These are phyloP conservation scores for Zeus faber DNA, from an alignment of 2,113 vertebrate species.

Conservation along the genomic window DNA sequence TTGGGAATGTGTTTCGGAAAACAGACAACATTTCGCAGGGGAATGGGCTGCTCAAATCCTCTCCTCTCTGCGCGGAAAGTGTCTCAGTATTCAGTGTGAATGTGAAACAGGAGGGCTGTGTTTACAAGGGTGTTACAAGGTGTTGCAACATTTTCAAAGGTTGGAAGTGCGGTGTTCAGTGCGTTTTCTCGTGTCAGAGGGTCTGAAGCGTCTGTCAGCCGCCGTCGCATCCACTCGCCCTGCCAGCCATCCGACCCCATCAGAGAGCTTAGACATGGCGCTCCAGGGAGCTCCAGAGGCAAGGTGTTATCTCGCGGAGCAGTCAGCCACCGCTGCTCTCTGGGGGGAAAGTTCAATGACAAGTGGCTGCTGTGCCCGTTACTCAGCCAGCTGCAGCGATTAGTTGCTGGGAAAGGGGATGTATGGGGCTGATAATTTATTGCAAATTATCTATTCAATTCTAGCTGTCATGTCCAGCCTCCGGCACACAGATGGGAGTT, in stretches of 20 bases:
- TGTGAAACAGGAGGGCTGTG: too few relatives aligned
- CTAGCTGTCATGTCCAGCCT: neutral
- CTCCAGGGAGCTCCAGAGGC: neutral
- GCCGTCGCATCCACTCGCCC: too few relatives aligned
- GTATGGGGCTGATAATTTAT: constrained; percentile 24
- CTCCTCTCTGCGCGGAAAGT: too few relatives aligned
- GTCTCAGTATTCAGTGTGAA: too few relatives aligned
- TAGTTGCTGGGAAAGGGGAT: constrained; percentile 18
- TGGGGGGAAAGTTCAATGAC: constrained; percentile 27
- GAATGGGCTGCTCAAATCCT: too few relatives aligned
- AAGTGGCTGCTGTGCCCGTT: constrained; percentile 22
- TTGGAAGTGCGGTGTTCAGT: too few relatives aligned
- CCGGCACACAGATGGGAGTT: too few relatives aligned
- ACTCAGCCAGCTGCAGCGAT: constrained; percentile 27
- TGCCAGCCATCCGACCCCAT: neutral
- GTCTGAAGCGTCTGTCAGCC: constrained; percentile 8
- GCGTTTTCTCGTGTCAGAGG: constrained; percentile 4
- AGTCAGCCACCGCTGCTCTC: constrained; percentile 14
- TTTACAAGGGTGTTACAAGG: too few relatives aligned
- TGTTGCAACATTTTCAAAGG: neutral
- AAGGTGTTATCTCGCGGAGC: constrained; percentile 3
- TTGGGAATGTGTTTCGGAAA: too few relatives aligned
- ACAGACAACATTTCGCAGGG: too few relatives aligned
- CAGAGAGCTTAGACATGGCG: too few relatives aligned
- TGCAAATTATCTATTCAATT: constrained; percentile 8